These are phyloP conservation scores for Fregetta grallaria DNA, from an alignment of 2,113 vertebrate genomes.

Conservation along the genomic window DNA sequence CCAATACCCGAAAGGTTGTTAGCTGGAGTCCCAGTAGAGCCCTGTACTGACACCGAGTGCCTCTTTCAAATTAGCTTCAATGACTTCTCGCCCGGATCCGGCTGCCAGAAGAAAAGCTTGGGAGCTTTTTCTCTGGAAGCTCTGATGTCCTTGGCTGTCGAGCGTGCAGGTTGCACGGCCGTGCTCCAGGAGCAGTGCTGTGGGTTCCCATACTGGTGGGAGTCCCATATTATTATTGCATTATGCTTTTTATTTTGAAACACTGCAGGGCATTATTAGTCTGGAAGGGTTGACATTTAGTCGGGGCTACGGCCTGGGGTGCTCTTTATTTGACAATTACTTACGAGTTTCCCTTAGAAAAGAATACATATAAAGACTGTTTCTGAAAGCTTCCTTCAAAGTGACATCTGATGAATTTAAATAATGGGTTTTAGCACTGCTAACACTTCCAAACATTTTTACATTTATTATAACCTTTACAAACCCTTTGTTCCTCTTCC, in stretches of 20 bases:
- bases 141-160: background rate
- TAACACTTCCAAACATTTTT: conserved; percentile 51
- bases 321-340: conserved; percentile 27
- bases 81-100: background rate
- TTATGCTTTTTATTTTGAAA: background rate
- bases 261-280: background rate
- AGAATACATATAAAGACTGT: background rate
- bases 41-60: background rate
- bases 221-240: background rate
- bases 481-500: background rate
- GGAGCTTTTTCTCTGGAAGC: background rate
- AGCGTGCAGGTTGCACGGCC: background rate
- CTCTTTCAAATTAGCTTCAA: background rate
- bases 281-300: conserved; percentile 19
- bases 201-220: background rate
- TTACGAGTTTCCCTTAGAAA: background rate
- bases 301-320: conserved; percentile 7
- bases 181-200: background rate
- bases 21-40: background rate
- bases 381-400: conserved; percentile 43
- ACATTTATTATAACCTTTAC: conserved; percentile 43
- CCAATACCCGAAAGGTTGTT: background rate
- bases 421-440: conserved; percentile 7
- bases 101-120: background rate
- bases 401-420: conserved; percentile 53